Base-by-base conservation (phyloP, 1,140 invertebrate genomes). In the Caenorhabditis inopinata region DNA sequence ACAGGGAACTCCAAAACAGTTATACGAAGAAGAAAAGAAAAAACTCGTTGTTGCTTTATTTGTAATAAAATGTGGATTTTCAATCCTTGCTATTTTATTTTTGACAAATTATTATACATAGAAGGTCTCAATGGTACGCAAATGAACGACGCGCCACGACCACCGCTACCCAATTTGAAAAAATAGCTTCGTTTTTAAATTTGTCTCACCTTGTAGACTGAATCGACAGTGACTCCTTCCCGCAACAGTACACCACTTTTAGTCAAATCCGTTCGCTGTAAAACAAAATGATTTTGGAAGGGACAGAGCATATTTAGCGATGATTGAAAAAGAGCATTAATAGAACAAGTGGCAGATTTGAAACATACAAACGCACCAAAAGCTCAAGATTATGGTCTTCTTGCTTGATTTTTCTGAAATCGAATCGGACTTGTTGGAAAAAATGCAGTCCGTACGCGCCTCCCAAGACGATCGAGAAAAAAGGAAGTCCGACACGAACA, bases 401-500 rank as follows among this genome's bases (percentile, higher is more conserved):
- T 47, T 81, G 76, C 35, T 80, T 68, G 45, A 82, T 79, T 45
- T 76, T 35, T 18, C 84, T 23, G 53, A 86, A 85, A 42, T 85
- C 85, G 81, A 58, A 86, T 68, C 85, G 78, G 21, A 85, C 85
- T 81, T 85, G 78, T 73, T 85, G 85, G 74, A 85, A 85, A 76
- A 79, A 85, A 45, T 85, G 83, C 6, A 85, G 51, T 29, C 75
- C 83, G 68, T 81, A 85, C n/a, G 85, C 85, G 35, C 79, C 73
- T n/a, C 85, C 85, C 45, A 84, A 74, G 42, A 85, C 80, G 27
- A 85, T 76, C 16, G 85, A 25, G 42, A 85, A 83, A 74, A 85
- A 84, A n/a, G 85, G 85, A 23, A 85, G 62, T 16, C 83, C 83
- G 47, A 75, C 78, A n/a, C 74, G 68, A 49, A 84, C 16, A 74